Conservation (phyloP, 2,888 invertebrate species). For the Drosophila leonis region DNA sequence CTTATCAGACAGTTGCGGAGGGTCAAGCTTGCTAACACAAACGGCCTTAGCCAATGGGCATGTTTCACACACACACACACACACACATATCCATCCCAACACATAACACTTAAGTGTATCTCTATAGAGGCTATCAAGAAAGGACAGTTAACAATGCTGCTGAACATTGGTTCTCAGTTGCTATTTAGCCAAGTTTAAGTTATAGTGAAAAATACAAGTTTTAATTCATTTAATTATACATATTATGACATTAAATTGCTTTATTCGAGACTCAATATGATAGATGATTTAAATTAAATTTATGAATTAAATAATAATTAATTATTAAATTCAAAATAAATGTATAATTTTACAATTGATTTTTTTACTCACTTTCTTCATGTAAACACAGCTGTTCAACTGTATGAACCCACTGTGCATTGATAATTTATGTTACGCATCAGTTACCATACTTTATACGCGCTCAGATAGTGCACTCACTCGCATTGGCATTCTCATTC, state of each 20-base stretch:
- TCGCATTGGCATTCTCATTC: slow-evolving; percentile 29
- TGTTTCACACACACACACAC: slow-evolving; percentile 15
- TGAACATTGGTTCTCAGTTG: slow-evolving; percentile 23
- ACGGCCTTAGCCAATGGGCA: slow-evolving; percentile 12
- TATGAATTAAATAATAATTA: too few relatives aligned
- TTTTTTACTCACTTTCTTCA: background rate
- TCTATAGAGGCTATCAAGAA: slow-evolving; percentile 20
- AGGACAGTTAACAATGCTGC: slow-evolving; percentile 28
- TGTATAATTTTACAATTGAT: too few relatives aligned
- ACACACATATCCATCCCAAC: slow-evolving; percentile 16
- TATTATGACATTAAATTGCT: background rate
- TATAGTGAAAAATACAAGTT: background rate
- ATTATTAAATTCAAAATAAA: too few relatives aligned
- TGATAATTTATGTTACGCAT: slow-evolving; percentile 77
- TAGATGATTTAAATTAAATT: too few relatives aligned
- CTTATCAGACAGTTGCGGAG: slow-evolving; percentile 67
- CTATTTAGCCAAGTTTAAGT: background rate
- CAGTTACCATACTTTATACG: slow-evolving; percentile 78
- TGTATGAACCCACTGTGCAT: slow-evolving; percentile 47
- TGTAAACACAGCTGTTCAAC: too few relatives aligned
- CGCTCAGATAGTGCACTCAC: slow-evolving; percentile 64
- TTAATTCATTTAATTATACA: background rate
- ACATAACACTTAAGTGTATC: slow-evolving; percentile 18
- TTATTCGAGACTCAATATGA: background rate
- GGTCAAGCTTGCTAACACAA: slow-evolving; percentile 53